Evolutionary conservation across 2,113 vertebrate species (phyloP).

Genomic region (Calyptomena viridis): DNA sequence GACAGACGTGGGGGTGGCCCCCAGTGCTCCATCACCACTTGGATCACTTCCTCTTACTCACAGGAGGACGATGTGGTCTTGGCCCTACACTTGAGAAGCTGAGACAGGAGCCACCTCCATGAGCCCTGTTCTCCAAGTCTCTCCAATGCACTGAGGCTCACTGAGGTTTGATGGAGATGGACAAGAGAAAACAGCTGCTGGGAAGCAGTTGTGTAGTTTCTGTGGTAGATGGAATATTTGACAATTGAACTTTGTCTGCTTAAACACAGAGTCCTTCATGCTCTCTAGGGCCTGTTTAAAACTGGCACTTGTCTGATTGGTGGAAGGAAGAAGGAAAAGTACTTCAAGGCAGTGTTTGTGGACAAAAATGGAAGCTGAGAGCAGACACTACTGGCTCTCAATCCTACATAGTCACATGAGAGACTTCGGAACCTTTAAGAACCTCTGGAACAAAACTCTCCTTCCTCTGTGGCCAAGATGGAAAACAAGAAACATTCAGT

Average conservation of each 20-base stretch:
- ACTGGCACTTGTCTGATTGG: background rate
- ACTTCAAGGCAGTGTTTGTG: background rate
- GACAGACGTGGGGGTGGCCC: rapidly evolving
- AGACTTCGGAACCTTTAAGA: background rate
- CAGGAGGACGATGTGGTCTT: background rate
- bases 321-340: background rate
- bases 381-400: background rate
- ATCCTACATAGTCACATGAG: background rate
- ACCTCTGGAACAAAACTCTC: background rate
- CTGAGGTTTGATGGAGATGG: background rate
- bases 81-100: background rate
- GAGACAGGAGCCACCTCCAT: background rate
- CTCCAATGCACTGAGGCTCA: background rate
- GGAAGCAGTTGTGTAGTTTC: background rate
- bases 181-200: background rate
- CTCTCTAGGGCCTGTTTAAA: background rate
- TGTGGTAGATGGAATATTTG: background rate
- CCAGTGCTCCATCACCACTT: background rate
- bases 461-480: background rate
- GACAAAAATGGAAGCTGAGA: background rate
- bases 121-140: background rate
- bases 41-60: background rate
- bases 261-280: background rate
- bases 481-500: background rate
- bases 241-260: background rate